These are phyloP conservation scores for Neolamprologus ventralis DNA, from an alignment of 2,113 vertebrate genomes.

Conservation along the genomic window DNA sequence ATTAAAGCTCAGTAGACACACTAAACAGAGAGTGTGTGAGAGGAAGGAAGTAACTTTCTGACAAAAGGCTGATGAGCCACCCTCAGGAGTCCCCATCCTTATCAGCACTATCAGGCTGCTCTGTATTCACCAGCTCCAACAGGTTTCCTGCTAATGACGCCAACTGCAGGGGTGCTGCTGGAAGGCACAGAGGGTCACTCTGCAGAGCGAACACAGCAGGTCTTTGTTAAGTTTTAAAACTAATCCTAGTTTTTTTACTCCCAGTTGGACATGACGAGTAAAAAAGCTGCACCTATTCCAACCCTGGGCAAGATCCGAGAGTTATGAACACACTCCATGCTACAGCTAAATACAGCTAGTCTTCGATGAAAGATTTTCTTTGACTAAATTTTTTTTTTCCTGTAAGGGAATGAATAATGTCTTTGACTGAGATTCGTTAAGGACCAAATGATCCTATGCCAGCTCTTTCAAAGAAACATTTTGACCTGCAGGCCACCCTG, in stretches of 20 bases:
- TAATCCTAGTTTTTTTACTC: neutral
- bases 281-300: neutral
- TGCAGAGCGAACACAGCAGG: slow-evolving; percentile 7
- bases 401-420: neutral
- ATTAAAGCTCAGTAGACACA: neutral
- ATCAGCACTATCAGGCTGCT: slow-evolving; percentile 26
- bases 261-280: neutral
- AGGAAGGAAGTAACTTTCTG: slow-evolving; percentile 17
- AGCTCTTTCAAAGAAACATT: neutral
- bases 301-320: neutral
- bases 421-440: neutral
- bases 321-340: neutral
- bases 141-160: slow-evolving; percentile 39
- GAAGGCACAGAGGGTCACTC: slow-evolving; percentile 20
- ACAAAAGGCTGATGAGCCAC: neutral
- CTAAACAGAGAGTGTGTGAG: neutral
- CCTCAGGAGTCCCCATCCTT: slow-evolving; percentile 16
- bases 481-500: neutral
- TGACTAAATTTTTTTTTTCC: neutral
- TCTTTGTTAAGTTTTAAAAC: slow-evolving; percentile 28
- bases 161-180: neutral
- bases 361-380: slow-evolving; percentile 20
- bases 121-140: slow-evolving; percentile 1
- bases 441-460: neutral
- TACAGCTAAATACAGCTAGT: slow-evolving; percentile 7